phyloP scores from a whole-genome alignment of 2,888 invertebrate species.

The Cybosia mesomella region DNA sequence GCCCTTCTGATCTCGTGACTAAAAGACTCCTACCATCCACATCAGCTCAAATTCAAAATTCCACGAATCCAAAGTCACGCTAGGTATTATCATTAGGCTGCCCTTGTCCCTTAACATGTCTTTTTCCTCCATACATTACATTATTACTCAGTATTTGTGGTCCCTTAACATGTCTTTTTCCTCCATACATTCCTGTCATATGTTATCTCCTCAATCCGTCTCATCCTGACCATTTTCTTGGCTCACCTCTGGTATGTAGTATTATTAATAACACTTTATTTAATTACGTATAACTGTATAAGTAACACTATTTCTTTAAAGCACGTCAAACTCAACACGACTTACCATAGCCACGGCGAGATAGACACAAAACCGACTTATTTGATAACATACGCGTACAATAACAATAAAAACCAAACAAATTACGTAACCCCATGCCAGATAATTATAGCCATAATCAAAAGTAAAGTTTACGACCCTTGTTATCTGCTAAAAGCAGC shows the following conservation, averaged over 20 bases:
- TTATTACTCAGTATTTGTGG: no score
- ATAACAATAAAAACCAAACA: slow-evolving; percentile 23
- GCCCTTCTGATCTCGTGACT: background rate
- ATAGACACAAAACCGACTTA: slow-evolving; percentile 9
- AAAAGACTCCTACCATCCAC: background rate
- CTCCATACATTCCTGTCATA: background rate
- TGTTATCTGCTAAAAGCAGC: slow-evolving; percentile 14
- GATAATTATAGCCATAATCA: slow-evolving; percentile 12
- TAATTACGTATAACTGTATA: background rate
- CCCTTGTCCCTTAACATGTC: background rate
- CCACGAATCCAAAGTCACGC: background rate
- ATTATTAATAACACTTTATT: background rate
- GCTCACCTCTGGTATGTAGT: background rate
- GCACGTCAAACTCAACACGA: background rate
- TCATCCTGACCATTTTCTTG: background rate
- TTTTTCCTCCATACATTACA: background rate
- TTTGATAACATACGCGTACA: slow-evolving; percentile 22
- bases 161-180: background rate
- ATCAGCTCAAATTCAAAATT: background rate
- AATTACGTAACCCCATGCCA: slow-evolving; percentile 16
- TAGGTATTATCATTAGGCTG: no score
- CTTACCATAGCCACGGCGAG: slow-evolving; percentile 16
- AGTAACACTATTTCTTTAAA: background rate
- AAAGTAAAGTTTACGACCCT: slow-evolving; percentile 18
- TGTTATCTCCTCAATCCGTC: background rate